Percentiles rank a stretch among this genome's conserved stretches.
phyloP scores from a whole-genome alignment of 2,113 vertebrate genomes.

The Chionodraco myersi region DNA sequence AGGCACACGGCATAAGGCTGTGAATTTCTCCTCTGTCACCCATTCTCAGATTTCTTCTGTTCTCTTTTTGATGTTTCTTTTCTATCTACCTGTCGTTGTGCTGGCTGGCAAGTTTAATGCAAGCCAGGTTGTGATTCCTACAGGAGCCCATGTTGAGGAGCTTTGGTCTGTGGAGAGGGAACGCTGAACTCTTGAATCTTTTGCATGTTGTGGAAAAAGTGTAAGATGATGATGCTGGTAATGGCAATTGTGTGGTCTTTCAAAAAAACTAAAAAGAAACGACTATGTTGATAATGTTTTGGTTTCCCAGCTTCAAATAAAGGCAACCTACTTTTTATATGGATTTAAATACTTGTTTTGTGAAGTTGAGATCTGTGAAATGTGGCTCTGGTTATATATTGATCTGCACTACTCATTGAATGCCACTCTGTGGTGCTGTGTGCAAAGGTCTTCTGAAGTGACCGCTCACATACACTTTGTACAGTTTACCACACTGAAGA shows the following conservation, averaged over 20 bases:
- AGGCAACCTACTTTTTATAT: conserved; percentile 85
- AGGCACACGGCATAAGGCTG: conserved; percentile 54
- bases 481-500: too few species aligned
- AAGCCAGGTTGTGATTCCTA: conserved; percentile 76
- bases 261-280: conserved; percentile 61
- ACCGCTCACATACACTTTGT: too few species aligned
- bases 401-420: background rate
- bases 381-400: background rate
- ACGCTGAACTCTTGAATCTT: conserved; percentile 73
- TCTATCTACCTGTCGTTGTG: conserved; percentile 68
- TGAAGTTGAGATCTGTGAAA: conserved; percentile 60
- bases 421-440: conserved; percentile 24
- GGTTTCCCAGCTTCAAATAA: conserved; percentile 85
- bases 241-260: conserved; percentile 80
- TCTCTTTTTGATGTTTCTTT: conserved; percentile 53
- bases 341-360: conserved; percentile 79
- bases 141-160: conserved; percentile 65
- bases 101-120: conserved; percentile 79
- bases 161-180: conserved; percentile 71
- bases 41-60: conserved; percentile 57
- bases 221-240: conserved; percentile 51
- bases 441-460: background rate
- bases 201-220: conserved; percentile 80
- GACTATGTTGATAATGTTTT: conserved; percentile 77
- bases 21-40: conserved; percentile 60